Conservation (phyloP, 1,140 invertebrate species). For the Papilio glaucus region DNA sequence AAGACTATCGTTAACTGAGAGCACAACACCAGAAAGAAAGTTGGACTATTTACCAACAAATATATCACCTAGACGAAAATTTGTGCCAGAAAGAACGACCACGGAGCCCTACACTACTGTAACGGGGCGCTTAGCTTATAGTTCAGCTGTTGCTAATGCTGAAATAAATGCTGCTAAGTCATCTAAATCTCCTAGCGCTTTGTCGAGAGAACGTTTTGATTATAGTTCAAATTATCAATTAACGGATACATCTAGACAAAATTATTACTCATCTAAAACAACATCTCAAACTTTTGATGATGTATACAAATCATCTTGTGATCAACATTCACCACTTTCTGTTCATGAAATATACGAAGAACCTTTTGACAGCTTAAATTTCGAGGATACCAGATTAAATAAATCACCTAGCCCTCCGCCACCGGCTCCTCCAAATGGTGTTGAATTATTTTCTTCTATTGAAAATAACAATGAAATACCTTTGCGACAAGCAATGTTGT, state of each 20-base stretch:
- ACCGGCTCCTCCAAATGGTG: constrained; percentile 88
- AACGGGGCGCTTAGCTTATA: constrained; percentile 84
- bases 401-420: constrained; percentile 90
- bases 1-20: constrained; percentile 83
- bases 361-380: constrained; percentile 83
- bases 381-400: constrained; percentile 81
- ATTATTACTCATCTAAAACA: constrained; percentile 69
- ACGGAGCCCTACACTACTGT: constrained; percentile 85
- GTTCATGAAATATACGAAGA: constrained; percentile 86
- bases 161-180: constrained; percentile 82
- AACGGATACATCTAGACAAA: constrained; percentile 63
- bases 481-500: constrained; percentile 61
- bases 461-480: constrained; percentile 67
- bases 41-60: constrained; percentile 80
- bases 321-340: constrained; percentile 86
- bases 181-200: constrained; percentile 78
- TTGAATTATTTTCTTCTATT: constrained; percentile 74
- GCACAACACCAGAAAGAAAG: constrained; percentile 81
- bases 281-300: constrained; percentile 64
- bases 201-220: constrained; percentile 80
- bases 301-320: constrained; percentile 73
- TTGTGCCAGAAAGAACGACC: constrained; percentile 81
- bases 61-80: constrained; percentile 84
- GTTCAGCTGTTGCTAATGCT: constrained; percentile 84
- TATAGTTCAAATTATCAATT: constrained; percentile 73